Conservation (phyloP, 2,797 vertebrate genomes). For the Acrossocheilus wenchowensis region DNA sequence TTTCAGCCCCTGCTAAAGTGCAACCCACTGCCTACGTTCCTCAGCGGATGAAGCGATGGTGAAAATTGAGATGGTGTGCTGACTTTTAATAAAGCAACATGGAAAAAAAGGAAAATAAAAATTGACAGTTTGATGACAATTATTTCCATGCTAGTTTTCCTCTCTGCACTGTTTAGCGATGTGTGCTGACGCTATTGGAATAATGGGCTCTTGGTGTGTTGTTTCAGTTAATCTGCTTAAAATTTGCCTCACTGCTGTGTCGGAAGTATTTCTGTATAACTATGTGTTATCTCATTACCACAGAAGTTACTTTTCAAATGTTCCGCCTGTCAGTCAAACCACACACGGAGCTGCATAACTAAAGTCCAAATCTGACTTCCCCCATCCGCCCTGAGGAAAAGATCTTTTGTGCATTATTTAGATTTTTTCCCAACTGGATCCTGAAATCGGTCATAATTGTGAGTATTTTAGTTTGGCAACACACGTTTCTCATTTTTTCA, state of each 20-base stretch:
- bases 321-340: conserved; percentile 20
- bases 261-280: background rate
- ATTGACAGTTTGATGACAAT: conserved; percentile 49
- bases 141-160: conserved; percentile 55
- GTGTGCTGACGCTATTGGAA: conserved; percentile 24
- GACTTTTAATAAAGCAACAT: background rate
- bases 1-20: conserved; percentile 15
- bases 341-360: conserved; percentile 2
- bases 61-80: background rate
- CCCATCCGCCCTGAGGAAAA: background rate
- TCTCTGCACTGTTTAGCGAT: conserved; percentile 1
- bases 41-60: background rate
- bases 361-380: background rate
- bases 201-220: conserved; percentile 41
- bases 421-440: background rate
- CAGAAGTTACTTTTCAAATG: conserved; percentile 6
- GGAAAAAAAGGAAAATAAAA: background rate
- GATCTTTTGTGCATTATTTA: background rate
- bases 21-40: background rate
- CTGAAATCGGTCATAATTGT: background rate
- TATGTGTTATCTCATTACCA: conserved; percentile 32
- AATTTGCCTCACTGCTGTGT: conserved; percentile 15
- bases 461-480: background rate
- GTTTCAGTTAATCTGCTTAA: conserved; percentile 32
- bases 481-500: background rate